Conservation (phyloP, 2,888 invertebrate genomes). For the Macaria notata region DNA sequence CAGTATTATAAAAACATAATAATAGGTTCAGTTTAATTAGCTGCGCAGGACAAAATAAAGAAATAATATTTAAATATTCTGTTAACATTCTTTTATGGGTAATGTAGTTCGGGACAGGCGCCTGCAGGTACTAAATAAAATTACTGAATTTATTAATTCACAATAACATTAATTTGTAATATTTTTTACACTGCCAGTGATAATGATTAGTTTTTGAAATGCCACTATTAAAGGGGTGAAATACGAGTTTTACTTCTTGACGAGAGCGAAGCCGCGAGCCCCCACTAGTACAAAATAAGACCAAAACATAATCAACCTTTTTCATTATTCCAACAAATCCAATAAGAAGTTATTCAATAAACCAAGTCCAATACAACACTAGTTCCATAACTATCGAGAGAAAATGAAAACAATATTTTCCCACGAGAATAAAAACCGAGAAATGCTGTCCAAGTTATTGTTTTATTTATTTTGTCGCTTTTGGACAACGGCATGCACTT, state of each 20-base stretch:
- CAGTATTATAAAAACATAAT: background rate
- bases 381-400: background rate
- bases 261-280: too few relatives aligned
- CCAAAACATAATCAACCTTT: too few relatives aligned
- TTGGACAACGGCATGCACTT: background rate
- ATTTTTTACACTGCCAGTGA: too few relatives aligned
- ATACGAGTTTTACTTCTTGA: too few relatives aligned
- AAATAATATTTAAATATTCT: background rate
- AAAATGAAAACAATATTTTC: constrained; percentile 2
- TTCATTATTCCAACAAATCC: background rate
- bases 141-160: too few relatives aligned
- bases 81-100: too few relatives aligned
- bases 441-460: background rate
- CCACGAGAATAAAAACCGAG: background rate
- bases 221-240: too few relatives aligned
- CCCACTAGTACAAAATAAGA: too few relatives aligned
- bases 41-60: background rate
- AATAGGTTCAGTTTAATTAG: constrained; percentile 3
- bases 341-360: constrained; percentile 1
- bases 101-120: too few relatives aligned
- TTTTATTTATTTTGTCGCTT: constrained; percentile 10
- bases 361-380: background rate
- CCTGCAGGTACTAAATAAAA: too few relatives aligned
- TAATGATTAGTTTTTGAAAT: too few relatives aligned
- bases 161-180: too few relatives aligned